Base-by-base conservation (phyloP, 2,888 invertebrate species). In the Eugnorisma glareosa region DNA sequence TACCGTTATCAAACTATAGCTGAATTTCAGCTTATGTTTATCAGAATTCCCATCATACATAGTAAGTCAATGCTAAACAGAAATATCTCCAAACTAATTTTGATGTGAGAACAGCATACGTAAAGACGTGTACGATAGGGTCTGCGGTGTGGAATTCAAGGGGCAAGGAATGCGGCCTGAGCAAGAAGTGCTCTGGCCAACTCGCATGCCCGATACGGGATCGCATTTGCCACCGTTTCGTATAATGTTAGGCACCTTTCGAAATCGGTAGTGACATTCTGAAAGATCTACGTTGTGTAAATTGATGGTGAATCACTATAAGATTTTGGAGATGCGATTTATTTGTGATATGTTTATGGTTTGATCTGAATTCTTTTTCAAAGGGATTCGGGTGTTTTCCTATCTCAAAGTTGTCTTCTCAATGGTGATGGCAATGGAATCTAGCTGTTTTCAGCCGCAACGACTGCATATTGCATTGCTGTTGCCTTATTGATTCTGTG, bases 81-180 rank as follows among this genome's bases (percentile, higher is more conserved):
- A 67, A 37, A 67, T 67, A 48, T 5, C 18, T 66, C 48, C 37
- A 73, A 83, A 48, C 15, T 37, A 71, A 67, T 67, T 67, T 51
- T 59, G 37, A 79, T 84, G 73, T 78, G 84, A 83, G 84, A 73
- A 87, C 85, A 84, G 64, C 81, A 70, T 84, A 84, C 72, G 72
- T 73, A 70, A 75, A 82, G 80, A 74, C 81, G 75, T 74, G 74
- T 85, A 81, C 81, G 79, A 81, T 87, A 78, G 86, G 80, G 86
- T 77, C 81, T 89, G 87, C 88, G 88, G 89, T 89, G 89, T 90
- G 93, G 93, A 94, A 95, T 94, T 94, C 91, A 90, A 90, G 94
- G 90, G 92, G 92, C 90, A 84, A 91, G 93, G 95, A 94, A 95
- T 95, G 95, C 92, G 91, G 95, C 89, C 89, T 90, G 87, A 90